A percentile compares a stretch with the other conserved stretches of the same genome.
phyloP scores from a whole-genome alignment of 1,140 invertebrate genomes.

The Camponotus pennsylvanicus region DNA sequence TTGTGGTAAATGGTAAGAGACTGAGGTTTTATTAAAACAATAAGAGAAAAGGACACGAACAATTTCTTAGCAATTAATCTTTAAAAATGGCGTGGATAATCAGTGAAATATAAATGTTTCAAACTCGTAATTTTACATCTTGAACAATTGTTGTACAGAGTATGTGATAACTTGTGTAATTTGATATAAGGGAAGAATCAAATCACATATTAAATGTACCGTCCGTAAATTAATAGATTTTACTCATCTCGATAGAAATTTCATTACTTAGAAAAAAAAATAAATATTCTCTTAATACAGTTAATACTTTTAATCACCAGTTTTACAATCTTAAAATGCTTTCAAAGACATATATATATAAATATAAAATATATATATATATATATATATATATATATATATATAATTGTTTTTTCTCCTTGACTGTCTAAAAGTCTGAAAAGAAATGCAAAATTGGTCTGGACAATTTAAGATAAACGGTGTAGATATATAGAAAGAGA shows the following conservation, averaged over 20 bases:
- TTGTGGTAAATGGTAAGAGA: constrained; percentile 57
- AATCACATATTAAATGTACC: constrained; percentile 56
- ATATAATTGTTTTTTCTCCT: background rate
- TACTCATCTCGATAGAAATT: constrained; percentile 13
- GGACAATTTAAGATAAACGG: background rate
- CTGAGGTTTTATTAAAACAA: constrained; percentile 59
- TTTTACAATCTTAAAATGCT: constrained; percentile 2
- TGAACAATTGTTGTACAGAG: constrained; percentile 43
- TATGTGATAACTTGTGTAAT: constrained; percentile 33
- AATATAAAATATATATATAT: too few species aligned
- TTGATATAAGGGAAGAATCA: constrained; percentile 26
- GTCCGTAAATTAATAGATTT: constrained; percentile 57
- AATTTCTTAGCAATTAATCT: constrained; percentile 54
- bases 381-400: too few species aligned
- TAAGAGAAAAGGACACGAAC: constrained; percentile 11
- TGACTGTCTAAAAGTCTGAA: background rate
- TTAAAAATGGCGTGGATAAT: constrained; percentile 56
- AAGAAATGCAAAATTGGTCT: background rate
- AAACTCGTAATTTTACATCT: constrained; percentile 67
- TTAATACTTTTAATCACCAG: background rate
- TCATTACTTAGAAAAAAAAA: constrained; percentile 29
- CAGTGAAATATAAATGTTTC: constrained; percentile 36
- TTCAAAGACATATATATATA: background rate
- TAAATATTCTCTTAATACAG: background rate
- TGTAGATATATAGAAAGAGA: constrained; percentile 9